These are phyloP conservation scores for Blera fallax DNA, from an alignment of 2,888 invertebrate species.

Conservation along the genomic window DNA sequence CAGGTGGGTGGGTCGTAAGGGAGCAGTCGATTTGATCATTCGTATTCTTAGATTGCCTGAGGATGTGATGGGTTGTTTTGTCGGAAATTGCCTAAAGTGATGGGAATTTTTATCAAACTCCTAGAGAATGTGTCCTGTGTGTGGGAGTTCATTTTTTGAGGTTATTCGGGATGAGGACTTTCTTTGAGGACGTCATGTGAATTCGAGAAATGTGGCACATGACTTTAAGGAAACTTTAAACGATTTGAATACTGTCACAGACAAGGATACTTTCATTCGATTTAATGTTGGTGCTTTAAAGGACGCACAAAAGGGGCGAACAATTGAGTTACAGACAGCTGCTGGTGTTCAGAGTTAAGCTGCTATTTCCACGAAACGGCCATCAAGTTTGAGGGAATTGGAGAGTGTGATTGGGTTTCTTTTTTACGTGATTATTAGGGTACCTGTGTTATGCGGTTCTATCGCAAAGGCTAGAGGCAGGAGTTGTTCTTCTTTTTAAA, in stretches of 20 bases:
- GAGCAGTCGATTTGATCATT: slow-evolving; percentile 33
- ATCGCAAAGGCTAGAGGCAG: too few relatives aligned
- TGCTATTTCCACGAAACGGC: not conserved
- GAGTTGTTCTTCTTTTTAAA: too few relatives aligned
- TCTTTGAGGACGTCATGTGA: not conserved
- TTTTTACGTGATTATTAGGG: not conserved
- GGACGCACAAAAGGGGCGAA: not conserved
- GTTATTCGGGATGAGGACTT: not conserved
- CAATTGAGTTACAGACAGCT: not conserved
- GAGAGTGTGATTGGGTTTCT: not conserved
- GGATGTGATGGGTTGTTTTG: slow-evolving; percentile 47
- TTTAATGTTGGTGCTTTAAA: not conserved
- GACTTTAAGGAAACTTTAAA: slow-evolving; percentile 4
- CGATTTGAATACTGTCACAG: not conserved
- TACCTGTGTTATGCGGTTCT: too few relatives aligned
- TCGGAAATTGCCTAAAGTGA: slow-evolving; percentile 62
- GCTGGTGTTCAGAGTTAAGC: not conserved
- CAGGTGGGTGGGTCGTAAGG: not conserved
- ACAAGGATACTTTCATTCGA: not conserved
- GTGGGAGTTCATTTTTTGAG: slow-evolving; percentile 18
- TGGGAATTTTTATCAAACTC: slow-evolving; percentile 43
- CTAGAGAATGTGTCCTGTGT: not conserved
- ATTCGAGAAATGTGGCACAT: not conserved
- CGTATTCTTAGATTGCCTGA: slow-evolving; percentile 38
- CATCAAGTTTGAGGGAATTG: not conserved